Evolutionary conservation across 2,888 invertebrate species (phyloP).

Genomic region (Lordiphosa andalusiaca): DNA sequence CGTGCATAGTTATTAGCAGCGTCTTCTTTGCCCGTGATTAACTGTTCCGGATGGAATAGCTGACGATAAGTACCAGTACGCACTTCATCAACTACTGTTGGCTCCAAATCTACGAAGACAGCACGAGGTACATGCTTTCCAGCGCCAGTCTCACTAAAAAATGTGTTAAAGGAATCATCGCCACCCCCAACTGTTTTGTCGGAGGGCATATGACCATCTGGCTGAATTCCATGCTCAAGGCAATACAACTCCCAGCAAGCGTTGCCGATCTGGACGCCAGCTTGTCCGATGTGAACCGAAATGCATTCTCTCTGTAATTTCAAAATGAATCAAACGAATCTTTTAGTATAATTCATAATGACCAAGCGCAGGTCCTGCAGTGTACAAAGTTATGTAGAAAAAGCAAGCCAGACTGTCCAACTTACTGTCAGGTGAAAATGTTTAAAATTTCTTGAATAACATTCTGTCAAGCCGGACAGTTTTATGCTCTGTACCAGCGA

Average conservation of each 20-base stretch:
- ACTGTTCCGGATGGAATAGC: conserved; percentile 94
- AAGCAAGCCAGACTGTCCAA: too few relatives aligned
- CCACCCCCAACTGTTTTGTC: conserved; percentile 88
- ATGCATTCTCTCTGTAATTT: conserved; percentile 89
- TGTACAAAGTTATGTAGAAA: too few relatives aligned
- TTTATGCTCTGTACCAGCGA: too few relatives aligned
- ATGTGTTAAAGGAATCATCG: conserved; percentile 89
- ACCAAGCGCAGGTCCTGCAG: too few relatives aligned
- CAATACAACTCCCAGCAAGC: conserved; percentile 94
- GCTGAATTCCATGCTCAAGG: conserved; percentile 91
- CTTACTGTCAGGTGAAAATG: too few relatives aligned
- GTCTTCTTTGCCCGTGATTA: conserved; percentile 95
- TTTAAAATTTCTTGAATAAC: too few relatives aligned
- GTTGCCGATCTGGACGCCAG: conserved; percentile 92
- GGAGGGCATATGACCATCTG: conserved; percentile 92
- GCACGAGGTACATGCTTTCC: conserved; percentile 94
- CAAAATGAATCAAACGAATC: background rate
- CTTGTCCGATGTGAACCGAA: conserved; percentile 92
- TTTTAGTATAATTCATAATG: too few relatives aligned
- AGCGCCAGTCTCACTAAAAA: conserved; percentile 86
- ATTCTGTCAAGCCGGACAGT: too few relatives aligned
- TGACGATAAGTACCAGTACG: conserved; percentile 91
- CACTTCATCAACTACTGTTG: conserved; percentile 95
- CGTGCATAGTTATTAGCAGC: conserved; percentile 96
- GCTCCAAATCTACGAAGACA: conserved; percentile 94